phyloP scores from a whole-genome alignment of 2,888 invertebrate species.

The Nemurella pictetii region DNA sequence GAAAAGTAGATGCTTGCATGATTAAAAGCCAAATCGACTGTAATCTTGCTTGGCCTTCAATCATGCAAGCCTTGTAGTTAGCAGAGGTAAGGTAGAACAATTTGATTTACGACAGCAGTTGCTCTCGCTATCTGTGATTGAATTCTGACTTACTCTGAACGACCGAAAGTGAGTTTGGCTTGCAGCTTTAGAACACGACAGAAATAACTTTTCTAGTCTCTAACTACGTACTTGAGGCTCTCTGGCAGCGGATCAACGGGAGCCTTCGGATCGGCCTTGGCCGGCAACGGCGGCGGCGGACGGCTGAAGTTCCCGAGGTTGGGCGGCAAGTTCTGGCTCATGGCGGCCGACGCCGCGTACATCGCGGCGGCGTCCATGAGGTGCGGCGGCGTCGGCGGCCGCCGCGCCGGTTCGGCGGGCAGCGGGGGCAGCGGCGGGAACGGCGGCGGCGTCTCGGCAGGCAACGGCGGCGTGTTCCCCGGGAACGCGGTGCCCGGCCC shows the following conservation, averaged over 20 bases:
- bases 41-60: too few relatives aligned
- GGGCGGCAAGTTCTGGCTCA: constrained; percentile 44
- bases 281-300: constrained; percentile 41
- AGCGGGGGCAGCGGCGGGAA: constrained; percentile 55
- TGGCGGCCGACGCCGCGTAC: constrained; percentile 39
- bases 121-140: too few relatives aligned
- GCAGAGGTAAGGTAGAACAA: too few relatives aligned
- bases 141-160: too few relatives aligned
- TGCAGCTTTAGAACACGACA: too few relatives aligned
- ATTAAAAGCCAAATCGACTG: too few relatives aligned
- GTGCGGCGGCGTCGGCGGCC: constrained; percentile 55
- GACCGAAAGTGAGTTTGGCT: too few relatives aligned
- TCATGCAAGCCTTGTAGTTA: too few relatives aligned
- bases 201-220: not conserved
- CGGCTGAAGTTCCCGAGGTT: constrained; percentile 53
- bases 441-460: constrained; percentile 54
- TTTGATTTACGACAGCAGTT: too few relatives aligned
- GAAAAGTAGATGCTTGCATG: too few relatives aligned
- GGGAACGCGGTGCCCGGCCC: constrained; percentile 40
- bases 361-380: constrained; percentile 44
- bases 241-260: constrained; percentile 75
- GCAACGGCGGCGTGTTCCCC: constrained; percentile 58
- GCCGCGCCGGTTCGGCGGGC: constrained; percentile 60
- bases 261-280: constrained; percentile 38
- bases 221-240: constrained; percentile 60